These are phyloP conservation scores for Drosophila ustulata DNA, from an alignment of 2,888 invertebrate species.

Conservation along the genomic window DNA sequence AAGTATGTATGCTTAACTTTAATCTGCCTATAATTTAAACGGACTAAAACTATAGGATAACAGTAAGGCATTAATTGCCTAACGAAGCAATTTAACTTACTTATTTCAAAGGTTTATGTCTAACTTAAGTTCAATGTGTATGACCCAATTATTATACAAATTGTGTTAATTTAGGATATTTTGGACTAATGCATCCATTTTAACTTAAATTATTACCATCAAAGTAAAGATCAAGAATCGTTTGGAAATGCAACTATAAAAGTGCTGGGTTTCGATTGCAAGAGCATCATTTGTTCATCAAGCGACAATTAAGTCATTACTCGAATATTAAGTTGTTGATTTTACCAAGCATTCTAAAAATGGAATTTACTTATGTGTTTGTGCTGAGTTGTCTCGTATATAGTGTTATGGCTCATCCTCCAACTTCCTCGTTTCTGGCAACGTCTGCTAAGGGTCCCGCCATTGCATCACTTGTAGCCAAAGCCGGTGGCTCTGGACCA, in stretches of 20 bases:
- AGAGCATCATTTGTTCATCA: constrained; percentile 44
- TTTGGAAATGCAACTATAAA: constrained; percentile 36
- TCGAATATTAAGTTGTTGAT: neutral
- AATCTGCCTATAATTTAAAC: neutral
- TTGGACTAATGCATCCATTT: neutral
- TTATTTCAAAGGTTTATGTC: neutral
- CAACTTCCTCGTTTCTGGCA: constrained; percentile 21
- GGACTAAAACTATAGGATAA: neutral
- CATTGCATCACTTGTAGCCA: neutral
- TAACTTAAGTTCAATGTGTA: neutral
- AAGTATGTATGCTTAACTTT: neutral
- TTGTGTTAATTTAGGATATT: neutral
- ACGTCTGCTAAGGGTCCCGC: neutral
- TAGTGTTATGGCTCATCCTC: constrained; percentile 20
- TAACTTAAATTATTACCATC: neutral
- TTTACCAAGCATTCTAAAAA: constrained; percentile 14
- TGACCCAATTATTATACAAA: neutral
- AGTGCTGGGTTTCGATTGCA: constrained; percentile 13
- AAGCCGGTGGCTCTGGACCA: neutral
- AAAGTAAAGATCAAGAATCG: neutral
- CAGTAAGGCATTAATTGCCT: neutral
- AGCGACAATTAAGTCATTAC: constrained; percentile 17
- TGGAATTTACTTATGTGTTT: constrained; percentile 16
- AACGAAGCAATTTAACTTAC: neutral
- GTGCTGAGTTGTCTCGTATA: constrained; percentile 37